These are phyloP conservation scores for Aurelia coerulea DNA, from an alignment of 30 jellyfish, hydroid and myxozoan genomes.

Conservation along the genomic window DNA sequence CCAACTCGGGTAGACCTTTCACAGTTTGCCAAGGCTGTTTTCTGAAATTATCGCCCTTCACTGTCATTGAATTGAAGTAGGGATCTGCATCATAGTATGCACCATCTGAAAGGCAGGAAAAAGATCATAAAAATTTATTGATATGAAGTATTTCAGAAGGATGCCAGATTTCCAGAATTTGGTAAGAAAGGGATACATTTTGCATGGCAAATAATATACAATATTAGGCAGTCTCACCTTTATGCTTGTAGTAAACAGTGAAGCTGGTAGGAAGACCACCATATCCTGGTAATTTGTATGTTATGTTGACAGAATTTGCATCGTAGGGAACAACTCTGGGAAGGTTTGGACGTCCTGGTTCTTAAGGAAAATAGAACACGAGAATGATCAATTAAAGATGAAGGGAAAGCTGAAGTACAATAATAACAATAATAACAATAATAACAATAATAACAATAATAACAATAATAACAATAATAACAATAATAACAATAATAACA, in stretches of 20 bases:
- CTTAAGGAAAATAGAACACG: conserved; percentile 25
- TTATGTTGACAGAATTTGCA: conserved; percentile 86
- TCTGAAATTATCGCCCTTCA: conserved; percentile 64
- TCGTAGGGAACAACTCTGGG: conserved; percentile 93
- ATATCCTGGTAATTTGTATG: conserved; percentile 84
- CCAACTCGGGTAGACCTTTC: conserved; percentile 78
- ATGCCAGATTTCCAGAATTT: too few relatives aligned
- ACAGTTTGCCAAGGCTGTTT: conserved; percentile 87
- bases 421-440: too few relatives aligned
- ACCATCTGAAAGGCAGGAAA: conserved; percentile 37
- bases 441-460: too few relatives aligned
- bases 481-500: too few relatives aligned
- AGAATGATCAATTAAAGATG: too few relatives aligned
- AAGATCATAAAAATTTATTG: neutral
- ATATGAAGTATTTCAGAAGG: too few relatives aligned
- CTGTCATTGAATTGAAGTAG: conserved; percentile 46
- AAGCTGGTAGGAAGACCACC: conserved; percentile 97
- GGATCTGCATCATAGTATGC: conserved; percentile 64
- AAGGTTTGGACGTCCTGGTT: conserved; percentile 92
- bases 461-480: too few relatives aligned
- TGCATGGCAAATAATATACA: too few relatives aligned
- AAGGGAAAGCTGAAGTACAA: too few relatives aligned
- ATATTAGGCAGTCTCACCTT: conserved; percentile 48
- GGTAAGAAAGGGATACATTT: too few relatives aligned
- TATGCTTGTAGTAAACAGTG: conserved; percentile 85